Evolutionary conservation across 2,888 invertebrate genomes (phyloP), one percentile per base, ranked within the genome.

Genomic region (Gibbula magus): DNA sequence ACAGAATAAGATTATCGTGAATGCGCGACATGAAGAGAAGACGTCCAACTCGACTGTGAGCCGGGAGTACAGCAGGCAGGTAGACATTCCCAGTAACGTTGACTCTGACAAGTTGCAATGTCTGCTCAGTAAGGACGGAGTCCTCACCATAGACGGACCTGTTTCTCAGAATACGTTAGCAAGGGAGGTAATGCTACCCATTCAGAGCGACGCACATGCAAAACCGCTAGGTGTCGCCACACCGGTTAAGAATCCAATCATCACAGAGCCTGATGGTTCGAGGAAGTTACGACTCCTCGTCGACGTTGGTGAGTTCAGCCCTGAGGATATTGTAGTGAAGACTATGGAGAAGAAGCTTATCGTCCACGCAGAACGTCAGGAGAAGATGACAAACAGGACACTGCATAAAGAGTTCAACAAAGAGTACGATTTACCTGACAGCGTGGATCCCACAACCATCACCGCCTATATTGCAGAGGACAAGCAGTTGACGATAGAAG

Each of bases 371-470:
- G 88, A 90, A 70, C 92, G 92, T 82, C 92, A 92, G 79, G 92
- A 91, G 84, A 90, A 90, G 80, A 84, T 86, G 13, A 88, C 89
- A 2, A 92, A 91, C 7, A 83, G 91, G 39, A 91, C 91, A 18
- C 87, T 92, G 76, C 90, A 91, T 83, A 91, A 91, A 79, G 92
- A 92, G 80, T 92, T 92, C 82, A 92, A 91, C 81, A 91, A 92
- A 79, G 92, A 93, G 82, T 93, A 92, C 82, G 93, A 92, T 80
- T 86, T 93, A 35, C 93, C 93, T 1, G 91, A 91, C 61, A 86
- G 88, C 77, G 92, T 93, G 20, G 92, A 92, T 80, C 91, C 92
- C 35, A 87, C 91, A 53, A 87, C 89, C 7, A 91, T 93, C 39
- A 90, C 90, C 0, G 93, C 93, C 18, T 91, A 90, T 79, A 89